A percentile compares a stretch with the other conserved stretches of the same genome.
Conservation (phyloP, 2,888 invertebrate species). For the Caenorhabditis macrosperma region DNA sequence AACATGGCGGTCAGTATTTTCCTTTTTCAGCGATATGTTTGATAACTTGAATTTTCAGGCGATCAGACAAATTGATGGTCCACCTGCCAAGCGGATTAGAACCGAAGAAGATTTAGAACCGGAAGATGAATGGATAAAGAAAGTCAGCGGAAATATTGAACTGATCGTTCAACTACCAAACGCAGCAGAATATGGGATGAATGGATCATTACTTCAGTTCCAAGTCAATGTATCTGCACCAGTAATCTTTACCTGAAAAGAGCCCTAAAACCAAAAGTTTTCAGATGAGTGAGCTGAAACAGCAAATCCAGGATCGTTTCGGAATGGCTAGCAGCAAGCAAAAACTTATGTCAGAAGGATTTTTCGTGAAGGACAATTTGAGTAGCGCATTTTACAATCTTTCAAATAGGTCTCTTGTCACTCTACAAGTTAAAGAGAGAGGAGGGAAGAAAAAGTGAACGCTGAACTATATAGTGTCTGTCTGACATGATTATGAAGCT, state of each 20-base stretch:
- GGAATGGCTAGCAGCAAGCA: constrained; percentile 97
- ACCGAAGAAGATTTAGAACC: constrained; percentile 85
- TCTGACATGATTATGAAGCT: no score
- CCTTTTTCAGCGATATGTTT: constrained; percentile 3
- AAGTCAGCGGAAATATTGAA: constrained; percentile 82
- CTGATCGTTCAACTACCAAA: constrained; percentile 92
- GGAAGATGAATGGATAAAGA: constrained; percentile 86
- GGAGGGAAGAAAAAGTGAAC: constrained; percentile 52
- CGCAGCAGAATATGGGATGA: constrained; percentile 94
- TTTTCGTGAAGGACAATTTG: constrained; percentile 98
- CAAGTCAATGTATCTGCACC: constrained; percentile 87
- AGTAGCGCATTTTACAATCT: constrained; percentile 96
- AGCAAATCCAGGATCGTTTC: constrained; percentile 89
- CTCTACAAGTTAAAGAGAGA: constrained; percentile 93
- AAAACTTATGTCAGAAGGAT: constrained; percentile 93
- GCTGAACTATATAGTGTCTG: no score
- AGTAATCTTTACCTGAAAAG: constrained; percentile 78
- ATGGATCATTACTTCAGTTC: constrained; percentile 90
- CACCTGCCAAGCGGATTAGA: constrained; percentile 60
- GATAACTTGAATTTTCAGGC: background rate
- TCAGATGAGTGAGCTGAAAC: constrained; percentile 89
- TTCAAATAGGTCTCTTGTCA: constrained; percentile 88
- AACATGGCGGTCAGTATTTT: background rate
- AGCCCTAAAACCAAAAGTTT: constrained; percentile 37
- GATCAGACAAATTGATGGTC: constrained; percentile 32